Base-by-base conservation (phyloP, 2,113 vertebrate genomes). In the Calyptomena viridis region DNA sequence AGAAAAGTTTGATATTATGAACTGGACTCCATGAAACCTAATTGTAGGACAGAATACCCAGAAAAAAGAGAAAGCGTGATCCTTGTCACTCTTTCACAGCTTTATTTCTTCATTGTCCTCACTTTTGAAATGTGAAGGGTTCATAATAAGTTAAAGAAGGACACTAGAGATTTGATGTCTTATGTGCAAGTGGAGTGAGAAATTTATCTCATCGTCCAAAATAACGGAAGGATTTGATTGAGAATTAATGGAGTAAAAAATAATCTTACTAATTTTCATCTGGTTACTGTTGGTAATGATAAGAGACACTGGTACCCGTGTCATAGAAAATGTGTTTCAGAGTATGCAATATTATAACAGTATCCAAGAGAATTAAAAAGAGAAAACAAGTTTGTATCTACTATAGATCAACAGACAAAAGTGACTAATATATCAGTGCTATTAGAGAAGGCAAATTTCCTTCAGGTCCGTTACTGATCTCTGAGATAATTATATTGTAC, bases 401-500 rank as follows among this genome's bases (percentile, higher is more conserved):
- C 37, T 88, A 14, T 52, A 86, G 27, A 91, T 95, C 58, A 78
- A 31, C 78, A 83, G 35, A 88, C 52, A 91, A 95, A 94, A 82
- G 24, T 58, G 85, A 94, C 59, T 87, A 92, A 60, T 58, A 94
- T 39, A 4, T 75, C 60, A 80, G 8, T 78, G 25, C 37, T 95
- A 79, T 64, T 49, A 59, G 46, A 33, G 14, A 18, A 95, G 20
- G 23, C 46, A 91, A 67, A 87, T 63, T 79, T 75, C 67, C 89
- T 46, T 94, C 94, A 94, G 60, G 37, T 84, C 23, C 50, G n/a
- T 88, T 91, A 97, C 88, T 92, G 77, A 95, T 94, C 66, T 84
- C 30, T 83, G 87, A 94, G 94, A 89, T 89, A 96, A 94, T 93
- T 93, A 94, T 74, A 60, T 40, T 95, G 49, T 94, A 69, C 47